phyloP scores from a whole-genome alignment of 2,888 invertebrate genomes.

The Trichopoda pennipes region DNA sequence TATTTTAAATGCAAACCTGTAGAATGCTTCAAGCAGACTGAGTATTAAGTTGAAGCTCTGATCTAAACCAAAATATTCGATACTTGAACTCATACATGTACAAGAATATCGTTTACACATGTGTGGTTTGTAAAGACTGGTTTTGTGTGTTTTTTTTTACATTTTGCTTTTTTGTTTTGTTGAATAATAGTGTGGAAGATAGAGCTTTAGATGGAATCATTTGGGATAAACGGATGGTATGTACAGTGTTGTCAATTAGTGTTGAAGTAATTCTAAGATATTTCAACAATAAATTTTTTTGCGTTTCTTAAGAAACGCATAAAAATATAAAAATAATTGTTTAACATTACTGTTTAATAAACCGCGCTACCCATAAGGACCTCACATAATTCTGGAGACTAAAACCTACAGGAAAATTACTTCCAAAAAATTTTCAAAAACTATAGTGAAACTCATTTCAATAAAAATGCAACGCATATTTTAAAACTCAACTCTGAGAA shows the following conservation, averaged over 20 bases:
- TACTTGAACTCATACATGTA: slow-evolving; percentile 47
- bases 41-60: slow-evolving; percentile 59
- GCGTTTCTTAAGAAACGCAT: too few species aligned
- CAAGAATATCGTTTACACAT: slow-evolving; percentile 13
- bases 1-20: slow-evolving; percentile 57
- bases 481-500: too few species aligned
- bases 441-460: too few species aligned
- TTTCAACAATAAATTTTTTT: not conserved
- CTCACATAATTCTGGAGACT: too few species aligned
- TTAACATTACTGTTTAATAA: too few species aligned
- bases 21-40: slow-evolving; percentile 66
- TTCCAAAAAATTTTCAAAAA: too few species aligned
- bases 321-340: too few species aligned
- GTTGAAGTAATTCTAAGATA: not conserved
- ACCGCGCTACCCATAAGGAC: too few species aligned
- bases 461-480: too few species aligned
- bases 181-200: slow-evolving; percentile 24
- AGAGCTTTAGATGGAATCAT: slow-evolving; percentile 59
- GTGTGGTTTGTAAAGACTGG: slow-evolving; percentile 63
- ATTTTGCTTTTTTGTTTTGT: slow-evolving; percentile 46
- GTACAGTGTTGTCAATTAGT: slow-evolving; percentile 47
- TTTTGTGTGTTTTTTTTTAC: slow-evolving; percentile 38
- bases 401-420: too few species aligned
- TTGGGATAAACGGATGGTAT: slow-evolving; percentile 27
- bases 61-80: slow-evolving; percentile 61